Evolutionary conservation across 2,113 vertebrate species (phyloP).

Genomic region (Paraplagusia blochii): DNA sequence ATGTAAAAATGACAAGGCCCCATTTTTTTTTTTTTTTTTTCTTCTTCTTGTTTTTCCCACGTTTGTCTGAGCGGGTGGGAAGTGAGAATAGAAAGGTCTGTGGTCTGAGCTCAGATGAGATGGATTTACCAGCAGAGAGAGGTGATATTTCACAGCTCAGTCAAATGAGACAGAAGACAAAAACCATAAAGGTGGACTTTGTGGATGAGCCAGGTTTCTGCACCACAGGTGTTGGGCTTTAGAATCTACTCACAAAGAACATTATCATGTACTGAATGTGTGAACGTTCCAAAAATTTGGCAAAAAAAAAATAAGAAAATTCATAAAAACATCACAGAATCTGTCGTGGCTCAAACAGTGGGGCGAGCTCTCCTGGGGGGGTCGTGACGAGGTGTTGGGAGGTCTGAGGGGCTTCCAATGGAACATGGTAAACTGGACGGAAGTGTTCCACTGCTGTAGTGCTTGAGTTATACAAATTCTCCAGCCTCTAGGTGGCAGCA

Average conservation of each 20-base stretch:
- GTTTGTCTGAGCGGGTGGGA: constrained; percentile 54
- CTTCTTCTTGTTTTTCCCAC: constrained; percentile 60
- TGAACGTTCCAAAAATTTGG: too few species aligned
- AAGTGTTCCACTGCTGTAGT: too few species aligned
- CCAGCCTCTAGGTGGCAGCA: too few species aligned
- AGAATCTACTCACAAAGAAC: neutral
- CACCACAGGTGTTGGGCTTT: constrained; percentile 18
- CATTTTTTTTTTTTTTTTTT: neutral
- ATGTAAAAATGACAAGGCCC: constrained; percentile 69
- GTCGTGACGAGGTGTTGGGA: too few species aligned
- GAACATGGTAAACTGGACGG: too few species aligned
- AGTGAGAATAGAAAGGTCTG: constrained; percentile 38
- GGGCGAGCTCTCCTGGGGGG: too few species aligned
- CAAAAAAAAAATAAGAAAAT: too few species aligned
- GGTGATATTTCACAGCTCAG: constrained; percentile 44
- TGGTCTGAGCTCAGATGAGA: constrained; percentile 49
- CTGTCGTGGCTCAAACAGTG: too few species aligned
- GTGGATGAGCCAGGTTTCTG: constrained; percentile 1
- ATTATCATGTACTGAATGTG: too few species aligned
- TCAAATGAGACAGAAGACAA: constrained; percentile 42
- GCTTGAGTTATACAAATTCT: too few species aligned
- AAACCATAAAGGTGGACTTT: constrained; percentile 18
- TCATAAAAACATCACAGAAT: too few species aligned
- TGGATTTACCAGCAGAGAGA: constrained; percentile 39
- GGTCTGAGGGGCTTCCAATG: too few species aligned